These are phyloP conservation scores for Drosophila navojoa DNA, from an alignment of 1,140 invertebrate species.

Conservation along the genomic window DNA sequence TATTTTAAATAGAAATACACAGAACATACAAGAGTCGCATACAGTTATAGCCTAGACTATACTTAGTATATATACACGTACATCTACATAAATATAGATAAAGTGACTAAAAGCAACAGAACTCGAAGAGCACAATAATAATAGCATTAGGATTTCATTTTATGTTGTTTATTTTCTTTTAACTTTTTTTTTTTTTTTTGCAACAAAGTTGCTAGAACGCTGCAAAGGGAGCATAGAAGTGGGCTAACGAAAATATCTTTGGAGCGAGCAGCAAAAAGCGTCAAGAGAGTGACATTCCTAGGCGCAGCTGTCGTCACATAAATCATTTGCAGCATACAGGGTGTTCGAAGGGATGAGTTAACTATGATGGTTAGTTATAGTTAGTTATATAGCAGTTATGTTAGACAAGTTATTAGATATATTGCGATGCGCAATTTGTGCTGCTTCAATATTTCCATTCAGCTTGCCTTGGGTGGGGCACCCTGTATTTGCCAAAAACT, in stretches of 20 bases:
- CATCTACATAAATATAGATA: slow-evolving; percentile 12
- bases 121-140: slow-evolving; percentile 34
- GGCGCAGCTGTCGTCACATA: slow-evolving; percentile 73
- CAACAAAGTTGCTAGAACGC: slow-evolving; percentile 14
- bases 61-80: background rate
- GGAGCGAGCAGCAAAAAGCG: slow-evolving; percentile 40
- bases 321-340: slow-evolving; percentile 69
- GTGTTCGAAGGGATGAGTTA: slow-evolving; percentile 14
- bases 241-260: slow-evolving; percentile 33
- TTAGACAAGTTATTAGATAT: background rate
- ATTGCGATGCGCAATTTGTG: no score
- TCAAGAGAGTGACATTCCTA: slow-evolving; percentile 62
- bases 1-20: slow-evolving; percentile 56
- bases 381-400: no score
- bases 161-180: no score
- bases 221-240: background rate
- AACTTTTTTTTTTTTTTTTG: slow-evolving; percentile 22
- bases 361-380: no score
- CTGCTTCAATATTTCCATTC: no score
- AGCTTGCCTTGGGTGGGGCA: background rate
- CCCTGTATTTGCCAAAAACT: slow-evolving; percentile 19
- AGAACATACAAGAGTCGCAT: slow-evolving; percentile 47
- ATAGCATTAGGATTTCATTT: slow-evolving; percentile 40
- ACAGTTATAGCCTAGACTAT: slow-evolving; percentile 24
- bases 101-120: slow-evolving; percentile 37